Percentiles rank a stretch among this genome's conserved stretches.
Evolutionary conservation across 2,113 vertebrate genomes (phyloP).

Genomic region (Archocentrus centrarchus): DNA sequence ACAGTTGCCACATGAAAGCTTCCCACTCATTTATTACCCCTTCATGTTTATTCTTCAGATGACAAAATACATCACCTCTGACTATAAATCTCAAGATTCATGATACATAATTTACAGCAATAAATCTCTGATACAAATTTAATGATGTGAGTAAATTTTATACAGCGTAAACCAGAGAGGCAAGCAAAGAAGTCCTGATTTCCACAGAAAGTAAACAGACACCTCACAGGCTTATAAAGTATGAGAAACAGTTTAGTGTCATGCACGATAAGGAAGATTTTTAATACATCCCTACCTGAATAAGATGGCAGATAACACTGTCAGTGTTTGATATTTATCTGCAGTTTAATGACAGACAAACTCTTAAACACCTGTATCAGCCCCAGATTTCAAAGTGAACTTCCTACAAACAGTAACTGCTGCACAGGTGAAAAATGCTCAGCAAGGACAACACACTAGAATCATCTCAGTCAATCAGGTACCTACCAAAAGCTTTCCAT

Average conservation of each 20-base stretch:
- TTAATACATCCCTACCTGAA: rapidly evolving
- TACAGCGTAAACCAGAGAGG: not conserved
- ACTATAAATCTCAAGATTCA: not conserved
- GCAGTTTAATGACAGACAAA: not conserved
- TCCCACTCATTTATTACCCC: not conserved
- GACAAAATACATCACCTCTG: not conserved
- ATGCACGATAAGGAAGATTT: not conserved
- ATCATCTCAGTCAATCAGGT: not conserved
- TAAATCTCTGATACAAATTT: not conserved
- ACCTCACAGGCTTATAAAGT: not conserved
- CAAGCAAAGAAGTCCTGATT: not conserved
- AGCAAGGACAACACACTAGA: not conserved
- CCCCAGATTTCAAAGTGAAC: not conserved
- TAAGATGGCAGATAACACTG: not conserved
- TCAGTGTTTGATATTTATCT: not conserved
- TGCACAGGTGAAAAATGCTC: conserved; percentile 13
- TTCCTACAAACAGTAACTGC: not conserved
- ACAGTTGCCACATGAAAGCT: not conserved
- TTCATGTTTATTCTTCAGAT: not conserved
- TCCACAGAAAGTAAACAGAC: not conserved
- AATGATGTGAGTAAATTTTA: not conserved
- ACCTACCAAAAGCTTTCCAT: not conserved
- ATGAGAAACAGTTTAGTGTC: not conserved
- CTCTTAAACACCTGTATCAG: rapidly evolving
- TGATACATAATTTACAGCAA: not conserved